Conservation (phyloP, 2,888 invertebrate species). For the Calephelis perditalis region DNA sequence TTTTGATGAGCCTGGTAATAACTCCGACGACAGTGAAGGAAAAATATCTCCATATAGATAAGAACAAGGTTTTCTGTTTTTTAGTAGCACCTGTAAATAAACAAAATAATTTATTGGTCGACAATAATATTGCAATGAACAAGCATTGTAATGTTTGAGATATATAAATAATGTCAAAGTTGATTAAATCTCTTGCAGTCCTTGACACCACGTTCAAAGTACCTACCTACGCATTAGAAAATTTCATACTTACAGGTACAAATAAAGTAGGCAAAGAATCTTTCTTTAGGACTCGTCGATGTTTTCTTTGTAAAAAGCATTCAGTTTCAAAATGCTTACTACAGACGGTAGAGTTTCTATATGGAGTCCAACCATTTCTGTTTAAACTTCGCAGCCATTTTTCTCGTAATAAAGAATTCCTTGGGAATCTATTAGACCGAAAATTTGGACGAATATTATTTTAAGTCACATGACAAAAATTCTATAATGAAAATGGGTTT, state of each 20-base stretch:
- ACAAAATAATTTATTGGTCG: not conserved
- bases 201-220: not conserved
- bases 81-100: not conserved
- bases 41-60: not conserved
- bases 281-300: conserved; percentile 7
- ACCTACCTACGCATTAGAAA: not conserved
- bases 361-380: too few species aligned
- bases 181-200: not conserved
- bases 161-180: not conserved
- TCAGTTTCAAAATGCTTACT: conserved; percentile 13
- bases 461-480: too few species aligned
- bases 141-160: not conserved
- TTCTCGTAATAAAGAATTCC: too few species aligned
- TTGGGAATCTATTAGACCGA: too few species aligned
- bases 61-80: not conserved
- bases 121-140: not conserved
- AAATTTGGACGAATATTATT: too few species aligned
- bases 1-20: not conserved
- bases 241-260: not conserved
- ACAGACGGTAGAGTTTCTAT: too few species aligned
- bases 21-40: not conserved
- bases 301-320: conserved; percentile 19
- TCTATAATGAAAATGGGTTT: too few species aligned
- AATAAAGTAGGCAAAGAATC: too few species aligned
- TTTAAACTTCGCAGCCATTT: too few species aligned